Conservation (phyloP, 2,113 vertebrate genomes). For the Ascaphus truei region DNA sequence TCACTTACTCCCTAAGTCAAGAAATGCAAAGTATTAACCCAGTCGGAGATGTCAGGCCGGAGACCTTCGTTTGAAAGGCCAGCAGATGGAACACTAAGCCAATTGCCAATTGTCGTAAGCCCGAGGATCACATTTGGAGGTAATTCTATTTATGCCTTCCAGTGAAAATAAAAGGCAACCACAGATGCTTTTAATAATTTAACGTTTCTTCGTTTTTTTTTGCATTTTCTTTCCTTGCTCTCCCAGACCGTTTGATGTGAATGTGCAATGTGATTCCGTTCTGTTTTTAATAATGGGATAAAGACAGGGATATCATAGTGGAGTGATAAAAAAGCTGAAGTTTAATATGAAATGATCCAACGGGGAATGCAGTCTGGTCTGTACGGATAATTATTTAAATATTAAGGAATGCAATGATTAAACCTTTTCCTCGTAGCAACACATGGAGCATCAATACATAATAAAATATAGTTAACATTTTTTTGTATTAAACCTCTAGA, state of each 20-base stretch:
- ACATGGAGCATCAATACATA: background rate
- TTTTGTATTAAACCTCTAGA: no score
- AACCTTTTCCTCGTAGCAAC: background rate
- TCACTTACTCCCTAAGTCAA: no score
- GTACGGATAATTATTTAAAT: background rate
- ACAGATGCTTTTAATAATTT: conserved; percentile 17
- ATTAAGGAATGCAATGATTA: conserved; percentile 1
- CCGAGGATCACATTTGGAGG: conserved; percentile 4
- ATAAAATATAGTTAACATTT: no score
- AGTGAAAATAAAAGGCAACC: background rate
- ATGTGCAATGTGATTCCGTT: background rate
- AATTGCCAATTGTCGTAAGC: background rate
- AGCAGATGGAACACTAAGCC: background rate
- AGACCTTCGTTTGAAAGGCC: background rate
- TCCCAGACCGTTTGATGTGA: conserved; percentile 11
- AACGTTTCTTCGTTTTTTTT: background rate
- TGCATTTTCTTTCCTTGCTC: background rate
- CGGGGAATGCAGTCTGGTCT: background rate
- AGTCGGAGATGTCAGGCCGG: no score
- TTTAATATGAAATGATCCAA: conserved; percentile 17
- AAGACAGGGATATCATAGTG: background rate
- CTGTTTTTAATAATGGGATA: conserved; percentile 18
- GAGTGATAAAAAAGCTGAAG: background rate
- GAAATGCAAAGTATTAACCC: no score
- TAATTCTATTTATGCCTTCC: background rate